Base-by-base conservation (phyloP, 2,888 invertebrate genomes). In the Bhutanitis thaidina region DNA sequence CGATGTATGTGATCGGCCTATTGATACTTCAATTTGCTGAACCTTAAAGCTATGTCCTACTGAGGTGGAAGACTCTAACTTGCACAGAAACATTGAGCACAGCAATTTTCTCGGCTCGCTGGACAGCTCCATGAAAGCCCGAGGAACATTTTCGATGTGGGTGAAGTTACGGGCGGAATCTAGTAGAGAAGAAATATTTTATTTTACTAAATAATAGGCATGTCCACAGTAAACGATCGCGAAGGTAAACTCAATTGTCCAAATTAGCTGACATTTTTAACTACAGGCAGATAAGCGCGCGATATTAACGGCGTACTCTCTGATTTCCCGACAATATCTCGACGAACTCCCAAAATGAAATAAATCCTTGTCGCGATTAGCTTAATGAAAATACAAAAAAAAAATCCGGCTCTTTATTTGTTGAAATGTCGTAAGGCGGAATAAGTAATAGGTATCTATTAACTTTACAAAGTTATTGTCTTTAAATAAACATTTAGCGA, bases 221-320 rank as follows among this genome's bases (percentile, higher is more conserved):
- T 56, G 50, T 74, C 74, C 69, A 58, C 51, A 56, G 34, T 58
- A 57, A 45, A 14, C 37, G 27, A 52, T 16, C 34, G 36, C n/a
- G n/a, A 43, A 34, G 25, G 29, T 34, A 43, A 52, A 52, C 41
- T 43, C 43, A 48, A 43, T 52, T 52, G 48, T 49, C 48, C 73
- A 64, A 76, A 78, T 81, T 79, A 68, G 62, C 64, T 57, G 62
- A 59, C 67, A 65, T 64, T 69, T 76, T 74, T 66, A 71, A 72
- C 51, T 69, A 67, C 70, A 66, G 62, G 39, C 64, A 71, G 82
- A 82, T 83, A 76, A 83, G 56, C 58, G 43, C 58, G 65, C 47
- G 47, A 29, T 52, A 47, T 53, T 52, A 54, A 54, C 56, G 40
- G 30, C 35, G 14, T 48, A 41, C 55, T 50, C 44, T 44, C 53